Conservation (phyloP, 2,113 vertebrate species). For the Chinchilla lanigera region DNA sequence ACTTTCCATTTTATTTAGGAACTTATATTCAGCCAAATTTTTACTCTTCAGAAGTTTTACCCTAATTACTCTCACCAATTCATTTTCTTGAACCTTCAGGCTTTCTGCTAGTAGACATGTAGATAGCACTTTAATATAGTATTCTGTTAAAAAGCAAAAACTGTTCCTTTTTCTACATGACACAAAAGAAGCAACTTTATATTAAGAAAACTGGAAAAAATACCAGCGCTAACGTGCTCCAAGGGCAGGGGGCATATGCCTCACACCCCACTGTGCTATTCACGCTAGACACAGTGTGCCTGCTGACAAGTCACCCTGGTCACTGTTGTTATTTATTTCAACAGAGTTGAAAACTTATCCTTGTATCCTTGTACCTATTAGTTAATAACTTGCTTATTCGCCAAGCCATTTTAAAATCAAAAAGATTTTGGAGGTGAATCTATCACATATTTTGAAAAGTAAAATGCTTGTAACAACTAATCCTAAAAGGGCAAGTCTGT, state of each 20-base stretch:
- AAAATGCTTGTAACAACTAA: neutral
- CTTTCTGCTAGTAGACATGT: neutral
- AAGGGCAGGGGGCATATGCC: neutral
- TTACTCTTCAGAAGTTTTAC: slow-evolving; percentile 48
- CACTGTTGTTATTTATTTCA: neutral
- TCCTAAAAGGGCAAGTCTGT: neutral
- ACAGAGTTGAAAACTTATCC: neutral
- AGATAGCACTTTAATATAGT: neutral
- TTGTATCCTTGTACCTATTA: neutral
- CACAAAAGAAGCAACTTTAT: slow-evolving; percentile 28
- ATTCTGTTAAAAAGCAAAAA: slow-evolving; percentile 12
- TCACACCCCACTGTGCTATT: neutral
- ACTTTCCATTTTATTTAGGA: slow-evolving; percentile 53
- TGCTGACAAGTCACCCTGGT: neutral
- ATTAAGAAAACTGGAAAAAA: neutral
- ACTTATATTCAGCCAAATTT: neutral
- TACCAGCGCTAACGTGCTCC: neutral
- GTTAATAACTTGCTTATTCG: slow-evolving; percentile 39
- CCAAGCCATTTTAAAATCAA: neutral
- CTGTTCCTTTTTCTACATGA: neutral
- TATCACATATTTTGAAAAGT: slow-evolving; percentile 30
- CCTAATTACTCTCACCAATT: slow-evolving; percentile 51
- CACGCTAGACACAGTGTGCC: neutral
- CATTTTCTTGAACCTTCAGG: slow-evolving; percentile 35
- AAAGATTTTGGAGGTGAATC: neutral